These are phyloP conservation scores for Neodon shergylaensis DNA, from an alignment of 2,113 vertebrate genomes.

Conservation along the genomic window DNA sequence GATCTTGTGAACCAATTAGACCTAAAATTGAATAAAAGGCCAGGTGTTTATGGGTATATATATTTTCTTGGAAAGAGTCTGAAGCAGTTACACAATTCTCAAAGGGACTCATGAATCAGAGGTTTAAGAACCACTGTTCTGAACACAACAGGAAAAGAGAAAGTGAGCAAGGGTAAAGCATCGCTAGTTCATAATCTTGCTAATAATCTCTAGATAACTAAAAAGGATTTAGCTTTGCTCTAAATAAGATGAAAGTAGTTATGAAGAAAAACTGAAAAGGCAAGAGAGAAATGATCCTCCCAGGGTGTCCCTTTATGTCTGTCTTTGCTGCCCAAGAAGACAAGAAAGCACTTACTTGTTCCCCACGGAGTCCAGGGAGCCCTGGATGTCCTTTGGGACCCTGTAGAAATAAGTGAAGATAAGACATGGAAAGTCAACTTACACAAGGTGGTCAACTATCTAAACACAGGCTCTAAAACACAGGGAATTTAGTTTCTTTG, in stretches of 20 bases:
- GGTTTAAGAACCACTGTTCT: slow-evolving; percentile 39
- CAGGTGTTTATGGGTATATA: not conserved
- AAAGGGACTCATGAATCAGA: not conserved
- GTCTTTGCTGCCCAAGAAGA: not conserved
- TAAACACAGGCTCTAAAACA: not conserved
- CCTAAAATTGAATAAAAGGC: not conserved
- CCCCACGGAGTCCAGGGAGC: slow-evolving; percentile 88
- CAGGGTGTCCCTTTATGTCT: not conserved
- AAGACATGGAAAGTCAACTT: slow-evolving; percentile 18
- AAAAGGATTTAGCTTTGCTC: not conserved
- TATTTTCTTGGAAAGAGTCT: not conserved
- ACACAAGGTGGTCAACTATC: not conserved
- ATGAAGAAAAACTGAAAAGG: not conserved
- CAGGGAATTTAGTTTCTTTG: no score
- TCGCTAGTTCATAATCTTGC: not conserved
- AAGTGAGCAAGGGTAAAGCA: not conserved
- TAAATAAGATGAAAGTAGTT: not conserved
- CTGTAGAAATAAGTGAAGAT: slow-evolving; percentile 82
- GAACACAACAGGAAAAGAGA: slow-evolving; percentile 4
- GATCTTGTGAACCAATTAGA: not conserved
- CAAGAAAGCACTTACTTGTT: slow-evolving; percentile 88
- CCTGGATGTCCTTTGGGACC: slow-evolving; percentile 94
- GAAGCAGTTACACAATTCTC: not conserved
- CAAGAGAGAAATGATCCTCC: not conserved
- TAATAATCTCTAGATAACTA: not conserved